These are phyloP conservation scores for Syngnathus typhle DNA, from an alignment of 2,113 vertebrate genomes.

Conservation along the genomic window DNA sequence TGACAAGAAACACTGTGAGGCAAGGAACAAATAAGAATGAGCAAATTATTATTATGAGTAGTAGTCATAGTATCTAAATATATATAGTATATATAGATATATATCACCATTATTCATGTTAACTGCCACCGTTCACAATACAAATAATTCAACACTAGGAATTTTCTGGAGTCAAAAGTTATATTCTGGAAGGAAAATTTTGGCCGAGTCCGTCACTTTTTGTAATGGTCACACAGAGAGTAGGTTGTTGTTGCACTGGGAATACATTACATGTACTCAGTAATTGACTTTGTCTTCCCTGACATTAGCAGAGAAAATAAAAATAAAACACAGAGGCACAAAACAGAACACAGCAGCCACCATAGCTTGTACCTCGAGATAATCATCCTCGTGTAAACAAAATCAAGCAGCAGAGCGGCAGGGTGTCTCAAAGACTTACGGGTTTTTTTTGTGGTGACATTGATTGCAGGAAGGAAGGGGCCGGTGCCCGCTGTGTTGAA, in stretches of 20 bases:
- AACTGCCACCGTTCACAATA: background rate
- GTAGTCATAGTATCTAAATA: too few species aligned
- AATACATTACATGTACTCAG: background rate
- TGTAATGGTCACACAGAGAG: background rate
- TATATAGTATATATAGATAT: too few species aligned
- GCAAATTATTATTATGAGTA: background rate
- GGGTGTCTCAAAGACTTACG: slow-evolving; percentile 64
- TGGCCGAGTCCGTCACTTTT: background rate
- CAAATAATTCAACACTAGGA: background rate
- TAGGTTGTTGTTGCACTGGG: background rate
- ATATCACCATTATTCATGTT: background rate
- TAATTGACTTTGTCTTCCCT: background rate
- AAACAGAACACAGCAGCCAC: background rate
- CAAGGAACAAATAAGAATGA: background rate
- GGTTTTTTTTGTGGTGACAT: slow-evolving; percentile 90
- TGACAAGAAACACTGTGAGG: slow-evolving; percentile 7
- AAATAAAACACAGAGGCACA: background rate
- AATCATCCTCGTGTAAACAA: slow-evolving; percentile 3
- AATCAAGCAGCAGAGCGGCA: slow-evolving; percentile 24
- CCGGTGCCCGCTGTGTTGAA: slow-evolving; percentile 91
- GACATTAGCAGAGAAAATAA: slow-evolving; percentile 1
- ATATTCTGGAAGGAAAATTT: background rate
- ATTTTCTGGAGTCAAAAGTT: background rate
- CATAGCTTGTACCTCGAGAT: slow-evolving; percentile 4
- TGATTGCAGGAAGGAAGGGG: slow-evolving; percentile 84